Base-by-base conservation (phyloP, 2,888 invertebrate species). In the Hyalella azteca region DNA sequence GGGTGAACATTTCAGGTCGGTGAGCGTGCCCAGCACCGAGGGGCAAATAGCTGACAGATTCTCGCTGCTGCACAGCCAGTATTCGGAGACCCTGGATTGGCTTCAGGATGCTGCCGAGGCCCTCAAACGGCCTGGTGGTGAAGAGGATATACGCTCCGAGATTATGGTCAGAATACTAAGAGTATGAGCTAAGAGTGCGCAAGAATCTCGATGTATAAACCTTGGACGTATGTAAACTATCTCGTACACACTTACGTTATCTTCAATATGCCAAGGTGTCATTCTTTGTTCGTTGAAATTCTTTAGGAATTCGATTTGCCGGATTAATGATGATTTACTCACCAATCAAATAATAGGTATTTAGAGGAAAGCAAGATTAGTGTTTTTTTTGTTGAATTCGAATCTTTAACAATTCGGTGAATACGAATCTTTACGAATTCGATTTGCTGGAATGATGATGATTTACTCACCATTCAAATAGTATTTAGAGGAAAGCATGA, bases 391-490 rank as follows among this genome's bases (percentile, higher is more conserved):
- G n/a, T n/a, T n/a, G n/a, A n/a, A n/a, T n/a, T n/a, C n/a, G 94
- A 86, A 93, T 60, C 29, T 60, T 73, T n/a, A 26, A 26, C 26
- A 73, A 73, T 29, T n/a, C 3, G 5, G n/a, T 73, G n/a, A 32
- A 73, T 32, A 32, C 26, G n/a, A 19, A 73, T 49, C 9, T 15
- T 7, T 45, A 45, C 45, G 7, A 15, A 15, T 7, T 15, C 7
- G 7, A 45, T 15, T 7, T 45, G 9, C 7, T 15, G 45, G 45
- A 45, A 11, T 45, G 15, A 3, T 49, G 49, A n/a, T n/a, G n/a
- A n/a, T n/a, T n/a, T n/a, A n/a, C n/a, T n/a, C n/a, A n/a, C n/a
- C n/a, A n/a, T n/a, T n/a, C n/a, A n/a, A n/a, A n/a, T n/a, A n/a
- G n/a, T n/a, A n/a, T n/a, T n/a, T n/a, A n/a, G n/a, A n/a, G n/a